Base-by-base conservation (phyloP, 92 coral and sea anemone species). In the Porites rus region DNA sequence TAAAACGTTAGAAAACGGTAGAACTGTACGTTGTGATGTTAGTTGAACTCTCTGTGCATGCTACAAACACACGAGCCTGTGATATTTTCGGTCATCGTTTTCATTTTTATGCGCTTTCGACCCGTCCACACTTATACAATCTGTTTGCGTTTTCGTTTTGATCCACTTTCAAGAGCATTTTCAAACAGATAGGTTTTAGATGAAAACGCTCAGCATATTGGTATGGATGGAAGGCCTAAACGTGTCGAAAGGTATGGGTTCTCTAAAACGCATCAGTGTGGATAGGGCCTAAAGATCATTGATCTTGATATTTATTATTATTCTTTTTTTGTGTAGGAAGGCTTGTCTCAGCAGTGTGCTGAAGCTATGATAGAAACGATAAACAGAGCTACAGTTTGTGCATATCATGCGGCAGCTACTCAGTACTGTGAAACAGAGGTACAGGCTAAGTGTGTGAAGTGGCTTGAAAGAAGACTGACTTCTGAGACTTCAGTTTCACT, bases 401-500 rank as follows among this genome's bases (percentile, higher is more conserved):
- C 90, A 19, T 96, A 96, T 72, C 77, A 91, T 25, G 67, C 81
- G 1, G 99, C 99, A 11, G 98, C 99, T 31, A 84, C 79, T 58
- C 90, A 91, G 50, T 96, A 96, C 84, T 96, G 99, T 7, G 98
- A 96, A 72, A 73, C 80, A 14, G 82, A 38, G 11, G 88, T 96
- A 0, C 93, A 91, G 82, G 80, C 81, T 9, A 96, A 88, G 60
- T 96, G 99, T 90, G 86, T 94, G 21, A 94, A 96, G 72, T 96
- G 98, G 96, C 88, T 96, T 25, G 99, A 96, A 79, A 89, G 98
- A 90, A 70, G 98, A 21, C 88, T 96, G 3, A 90, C 98, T 0
- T 96, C 99, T 6, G 88, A 94, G 56, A 90, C 96, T 69, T 87
- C 98, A 13, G 94, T 94, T 13, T 46, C 82, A 13, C 90, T 96